Evolutionary conservation across 2,797 vertebrate species (phyloP).

Genomic region (Helarctos malayanus): DNA sequence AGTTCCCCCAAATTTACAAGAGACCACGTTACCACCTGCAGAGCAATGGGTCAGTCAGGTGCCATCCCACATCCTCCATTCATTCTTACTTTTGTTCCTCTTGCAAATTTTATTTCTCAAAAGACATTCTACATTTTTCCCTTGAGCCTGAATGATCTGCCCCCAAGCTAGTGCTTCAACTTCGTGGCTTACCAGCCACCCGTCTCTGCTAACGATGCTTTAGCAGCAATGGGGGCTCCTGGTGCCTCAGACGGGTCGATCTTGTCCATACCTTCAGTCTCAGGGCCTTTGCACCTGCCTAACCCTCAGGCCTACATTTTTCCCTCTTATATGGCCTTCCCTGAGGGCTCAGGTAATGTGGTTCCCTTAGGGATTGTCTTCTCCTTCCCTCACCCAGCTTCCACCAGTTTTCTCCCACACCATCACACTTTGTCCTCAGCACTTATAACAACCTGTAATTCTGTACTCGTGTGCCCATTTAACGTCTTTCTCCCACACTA

Average conservation of each 20-base stretch:
- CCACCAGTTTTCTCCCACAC: background rate
- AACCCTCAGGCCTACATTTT: background rate
- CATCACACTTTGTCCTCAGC: too few relatives aligned
- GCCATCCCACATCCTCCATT: conserved; percentile 50
- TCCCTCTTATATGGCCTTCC: background rate
- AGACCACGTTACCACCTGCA: background rate
- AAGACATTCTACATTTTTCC: background rate
- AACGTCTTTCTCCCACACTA: background rate
- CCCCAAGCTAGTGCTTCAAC: background rate
- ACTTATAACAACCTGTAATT: background rate
- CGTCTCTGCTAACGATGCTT: background rate
- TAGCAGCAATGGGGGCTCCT: accelerated
- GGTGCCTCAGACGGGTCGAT: background rate
- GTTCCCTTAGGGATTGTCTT: background rate
- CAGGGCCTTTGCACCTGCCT: background rate
- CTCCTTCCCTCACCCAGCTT: background rate
- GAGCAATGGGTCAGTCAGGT: conserved; percentile 76
- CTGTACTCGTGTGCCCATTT: background rate
- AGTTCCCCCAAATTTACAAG: conserved; percentile 12
- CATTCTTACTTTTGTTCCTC: background rate
- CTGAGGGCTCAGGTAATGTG: background rate
- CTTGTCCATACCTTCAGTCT: background rate
- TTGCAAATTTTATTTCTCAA: conserved; percentile 19
- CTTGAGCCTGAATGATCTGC: background rate
- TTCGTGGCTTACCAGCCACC: background rate